These are phyloP conservation scores for Cladopsammia gracilis DNA, from an alignment of 64 coral and sea anemone genomes.

Conservation along the genomic window DNA sequence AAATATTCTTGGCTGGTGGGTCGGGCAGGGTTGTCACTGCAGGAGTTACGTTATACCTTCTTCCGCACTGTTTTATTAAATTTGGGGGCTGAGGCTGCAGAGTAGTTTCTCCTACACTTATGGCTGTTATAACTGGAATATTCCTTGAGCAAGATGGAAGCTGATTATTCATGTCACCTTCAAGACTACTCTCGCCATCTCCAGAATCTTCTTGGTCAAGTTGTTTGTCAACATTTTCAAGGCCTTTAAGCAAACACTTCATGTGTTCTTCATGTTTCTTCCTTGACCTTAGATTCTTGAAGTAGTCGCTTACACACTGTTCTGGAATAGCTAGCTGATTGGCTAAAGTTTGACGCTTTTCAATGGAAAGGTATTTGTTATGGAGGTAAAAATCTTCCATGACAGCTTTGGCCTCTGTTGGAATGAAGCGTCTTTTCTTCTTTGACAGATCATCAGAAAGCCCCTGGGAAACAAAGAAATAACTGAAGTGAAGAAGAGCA, in stretches of 20 bases:
- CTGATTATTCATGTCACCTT: not conserved
- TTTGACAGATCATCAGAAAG: conserved; percentile 44
- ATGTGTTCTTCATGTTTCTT: conserved; percentile 72
- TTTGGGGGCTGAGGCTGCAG: not conserved
- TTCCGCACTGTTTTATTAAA: conserved; percentile 8
- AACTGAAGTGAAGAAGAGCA: not conserved
- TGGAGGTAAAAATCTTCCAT: conserved; percentile 62
- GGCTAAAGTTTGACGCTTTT: conserved; percentile 51
- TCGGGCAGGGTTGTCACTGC: not conserved
- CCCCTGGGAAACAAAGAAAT: not conserved
- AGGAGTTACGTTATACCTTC: conserved; percentile 6
- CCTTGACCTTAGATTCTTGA: conserved; percentile 75
- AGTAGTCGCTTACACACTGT: conserved; percentile 76
- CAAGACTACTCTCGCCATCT: not conserved
- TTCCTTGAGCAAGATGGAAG: not conserved
- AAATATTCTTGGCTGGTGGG: not conserved
- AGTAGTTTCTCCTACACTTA: not conserved
- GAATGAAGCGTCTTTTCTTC: conserved; percentile 65
- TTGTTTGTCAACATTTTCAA: conserved; percentile 16
- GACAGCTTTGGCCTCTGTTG: conserved; percentile 55
- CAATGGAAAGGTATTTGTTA: conserved; percentile 45
- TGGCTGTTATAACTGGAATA: not conserved
- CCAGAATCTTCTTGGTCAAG: not conserved
- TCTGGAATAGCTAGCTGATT: conserved; percentile 56
- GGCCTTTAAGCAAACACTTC: conserved; percentile 34